Evolutionary conservation across 2,888 invertebrate species (phyloP).

Genomic region (Biston stratarius): DNA sequence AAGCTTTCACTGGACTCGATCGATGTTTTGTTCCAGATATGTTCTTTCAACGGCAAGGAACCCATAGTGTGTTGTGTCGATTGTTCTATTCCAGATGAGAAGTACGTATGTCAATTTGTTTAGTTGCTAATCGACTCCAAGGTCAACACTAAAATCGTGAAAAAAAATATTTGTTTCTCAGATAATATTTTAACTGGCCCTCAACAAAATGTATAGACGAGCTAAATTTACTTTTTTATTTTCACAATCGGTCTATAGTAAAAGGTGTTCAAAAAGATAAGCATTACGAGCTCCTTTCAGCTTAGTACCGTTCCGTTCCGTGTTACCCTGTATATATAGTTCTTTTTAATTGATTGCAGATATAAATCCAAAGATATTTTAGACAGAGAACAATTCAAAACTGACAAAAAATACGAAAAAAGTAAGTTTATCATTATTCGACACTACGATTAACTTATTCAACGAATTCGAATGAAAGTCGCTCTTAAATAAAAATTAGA

Average conservation of each 20-base stretch:
- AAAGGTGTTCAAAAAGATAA: too few species aligned
- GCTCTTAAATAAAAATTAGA: too few species aligned
- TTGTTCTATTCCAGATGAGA: slow-evolving; percentile 39
- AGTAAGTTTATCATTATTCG: background rate
- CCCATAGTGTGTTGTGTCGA: slow-evolving; percentile 41
- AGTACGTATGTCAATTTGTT: slow-evolving; percentile 11
- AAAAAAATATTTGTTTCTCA: background rate
- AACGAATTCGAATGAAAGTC: too few species aligned
- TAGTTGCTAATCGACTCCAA: background rate
- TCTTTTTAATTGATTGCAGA: background rate
- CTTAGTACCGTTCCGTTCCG: background rate
- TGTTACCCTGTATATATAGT: background rate
- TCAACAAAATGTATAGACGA: too few species aligned
- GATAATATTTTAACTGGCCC: background rate
- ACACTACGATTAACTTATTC: background rate
- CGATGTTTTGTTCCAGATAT: slow-evolving; percentile 36
- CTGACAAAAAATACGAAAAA: slow-evolving; percentile 12
- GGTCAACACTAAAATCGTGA: background rate
- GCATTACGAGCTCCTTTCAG: too few species aligned
- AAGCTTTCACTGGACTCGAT: background rate
- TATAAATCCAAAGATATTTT: background rate
- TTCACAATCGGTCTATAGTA: too few species aligned
- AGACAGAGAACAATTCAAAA: background rate
- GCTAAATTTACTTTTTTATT: too few species aligned
- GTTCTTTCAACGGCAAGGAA: slow-evolving; percentile 33